These are phyloP conservation scores for Brachystomella parvula DNA, from an alignment of 1,140 invertebrate genomes.

Conservation along the genomic window DNA sequence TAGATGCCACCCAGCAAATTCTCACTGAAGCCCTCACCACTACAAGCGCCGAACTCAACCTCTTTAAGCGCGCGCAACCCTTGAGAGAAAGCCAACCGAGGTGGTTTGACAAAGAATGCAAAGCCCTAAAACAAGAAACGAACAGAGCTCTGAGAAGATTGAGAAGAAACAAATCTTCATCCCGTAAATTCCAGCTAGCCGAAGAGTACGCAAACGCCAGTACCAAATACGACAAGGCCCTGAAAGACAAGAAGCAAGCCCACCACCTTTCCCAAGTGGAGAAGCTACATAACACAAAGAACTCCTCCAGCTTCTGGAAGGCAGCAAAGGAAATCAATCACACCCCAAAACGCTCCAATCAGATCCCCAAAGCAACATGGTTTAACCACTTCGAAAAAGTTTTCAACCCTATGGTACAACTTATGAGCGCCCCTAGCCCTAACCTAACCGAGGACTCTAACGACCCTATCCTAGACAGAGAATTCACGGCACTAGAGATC, in stretches of 20 bases:
- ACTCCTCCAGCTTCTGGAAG: neutral
- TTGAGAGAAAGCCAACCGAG: neutral
- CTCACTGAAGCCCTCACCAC: neutral
- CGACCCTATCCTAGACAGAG: neutral
- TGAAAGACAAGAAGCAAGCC: neutral
- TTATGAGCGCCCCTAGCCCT: neutral
- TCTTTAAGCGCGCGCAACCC: neutral
- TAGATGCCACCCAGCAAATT: neutral
- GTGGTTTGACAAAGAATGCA: neutral
- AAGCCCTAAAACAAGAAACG: neutral
- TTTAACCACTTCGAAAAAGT: neutral
- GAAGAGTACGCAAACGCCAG: too few relatives aligned
- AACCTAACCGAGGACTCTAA: neutral
- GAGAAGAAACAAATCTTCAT: neutral
- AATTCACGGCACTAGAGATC: neutral
- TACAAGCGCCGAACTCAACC: neutral
- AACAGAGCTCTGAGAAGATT: neutral
- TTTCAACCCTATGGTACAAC: neutral
- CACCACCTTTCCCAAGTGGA: neutral
- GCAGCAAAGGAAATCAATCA: neutral
- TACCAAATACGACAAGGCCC: neutral
- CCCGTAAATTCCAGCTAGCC: neutral
- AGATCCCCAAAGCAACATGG: neutral
- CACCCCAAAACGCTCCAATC: neutral
- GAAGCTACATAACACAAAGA: neutral